These are phyloP conservation scores for Mnemiopsis leidyi DNA, from an alignment of 37 sponge, comb jelly and placozoan species.

Conservation along the genomic window DNA sequence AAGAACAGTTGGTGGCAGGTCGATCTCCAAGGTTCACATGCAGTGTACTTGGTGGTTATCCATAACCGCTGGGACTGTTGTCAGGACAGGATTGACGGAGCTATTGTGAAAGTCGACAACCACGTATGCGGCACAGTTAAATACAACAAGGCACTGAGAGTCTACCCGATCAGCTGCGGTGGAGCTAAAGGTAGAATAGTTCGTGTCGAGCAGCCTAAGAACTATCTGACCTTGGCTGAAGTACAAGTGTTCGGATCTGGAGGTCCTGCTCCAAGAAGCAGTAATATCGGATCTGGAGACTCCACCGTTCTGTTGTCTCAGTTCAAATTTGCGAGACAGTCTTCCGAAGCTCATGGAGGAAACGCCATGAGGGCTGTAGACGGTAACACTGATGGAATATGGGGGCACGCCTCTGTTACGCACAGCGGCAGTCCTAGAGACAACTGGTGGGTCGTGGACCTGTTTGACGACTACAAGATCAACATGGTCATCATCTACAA, in stretches of 20 bases:
- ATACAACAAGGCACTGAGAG: not conserved
- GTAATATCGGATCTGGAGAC: not conserved
- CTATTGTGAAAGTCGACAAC: not conserved
- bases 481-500: slow-evolving; percentile 22
- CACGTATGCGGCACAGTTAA: not conserved
- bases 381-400: slow-evolving; percentile 10
- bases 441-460: slow-evolving; percentile 16
- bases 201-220: not conserved
- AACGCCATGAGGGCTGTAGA: not conserved
- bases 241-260: slow-evolving; percentile 10
- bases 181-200: not conserved
- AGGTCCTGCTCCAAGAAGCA: not conserved
- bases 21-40: not conserved
- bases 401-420: not conserved
- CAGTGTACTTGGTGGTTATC: not conserved
- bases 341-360: not conserved
- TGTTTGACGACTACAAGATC: not conserved
- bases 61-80: not conserved
- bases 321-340: not conserved
- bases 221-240: slow-evolving; percentile 9
- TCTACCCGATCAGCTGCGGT: not conserved
- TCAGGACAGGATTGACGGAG: not conserved
- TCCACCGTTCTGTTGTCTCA: not conserved
- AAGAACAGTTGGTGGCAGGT: slow-evolving; percentile 49
- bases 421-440: not conserved